phyloP scores from a whole-genome alignment of 2,888 invertebrate species.

The Philereme transversata region DNA sequence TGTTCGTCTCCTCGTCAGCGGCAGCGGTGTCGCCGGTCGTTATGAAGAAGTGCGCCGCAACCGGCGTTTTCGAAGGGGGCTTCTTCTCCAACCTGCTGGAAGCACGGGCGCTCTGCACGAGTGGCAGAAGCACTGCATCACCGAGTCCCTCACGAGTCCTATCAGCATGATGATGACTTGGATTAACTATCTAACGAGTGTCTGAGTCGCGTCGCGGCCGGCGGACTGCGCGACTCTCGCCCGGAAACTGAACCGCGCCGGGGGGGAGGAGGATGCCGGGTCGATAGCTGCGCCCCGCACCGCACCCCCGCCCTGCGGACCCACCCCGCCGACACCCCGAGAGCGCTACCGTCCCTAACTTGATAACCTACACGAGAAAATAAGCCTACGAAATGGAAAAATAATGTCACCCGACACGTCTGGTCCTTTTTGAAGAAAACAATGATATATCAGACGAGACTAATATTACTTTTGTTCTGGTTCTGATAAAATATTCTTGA shows the following conservation, averaged over 20 bases:
- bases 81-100: conserved; percentile 87
- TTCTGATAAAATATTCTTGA: no score
- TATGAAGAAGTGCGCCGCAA: conserved; percentile 31
- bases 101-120: conserved; percentile 93
- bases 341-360: conserved; percentile 76
- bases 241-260: conserved; percentile 82
- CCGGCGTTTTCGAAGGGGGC: conserved; percentile 20
- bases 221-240: conserved; percentile 86
- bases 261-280: conserved; percentile 82
- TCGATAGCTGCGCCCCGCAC: conserved; percentile 80
- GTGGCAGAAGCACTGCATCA: conserved; percentile 97
- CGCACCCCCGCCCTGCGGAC: conserved; percentile 74
- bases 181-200: conserved; percentile 79
- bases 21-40: conserved; percentile 57
- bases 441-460: conserved; percentile 4
- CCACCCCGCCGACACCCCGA: conserved; percentile 67
- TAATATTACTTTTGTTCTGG: not conserved
- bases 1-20: conserved; percentile 61
- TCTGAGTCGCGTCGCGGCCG: conserved; percentile 80
- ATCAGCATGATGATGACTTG: conserved; percentile 89
- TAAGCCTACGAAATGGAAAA: conserved; percentile 81
- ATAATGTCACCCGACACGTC: conserved; percentile 73
- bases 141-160: conserved; percentile 95
- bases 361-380: conserved; percentile 81
- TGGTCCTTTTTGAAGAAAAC: conserved; percentile 52